A percentile compares a stretch with the other conserved stretches of the same genome.
phyloP scores from a whole-genome alignment of 2,797 vertebrate species.

The Lutjanus argentimaculatus region DNA sequence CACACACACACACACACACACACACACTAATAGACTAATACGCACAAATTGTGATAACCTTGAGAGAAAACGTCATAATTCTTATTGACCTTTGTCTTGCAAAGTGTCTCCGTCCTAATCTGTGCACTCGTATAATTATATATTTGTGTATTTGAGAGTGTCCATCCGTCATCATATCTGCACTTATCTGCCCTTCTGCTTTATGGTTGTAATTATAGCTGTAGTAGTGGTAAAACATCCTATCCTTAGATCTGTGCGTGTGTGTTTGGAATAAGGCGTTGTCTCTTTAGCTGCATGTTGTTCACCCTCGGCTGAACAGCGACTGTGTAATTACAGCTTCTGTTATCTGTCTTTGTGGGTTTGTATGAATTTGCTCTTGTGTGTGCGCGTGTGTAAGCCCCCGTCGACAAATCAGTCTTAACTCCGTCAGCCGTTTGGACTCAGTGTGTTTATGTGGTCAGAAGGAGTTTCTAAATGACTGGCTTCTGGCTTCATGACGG shows the following conservation, averaged over 20 bases:
- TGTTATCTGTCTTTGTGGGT: conserved; percentile 63
- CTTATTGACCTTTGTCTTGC: conserved; percentile 56
- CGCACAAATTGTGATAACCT: conserved; percentile 49
- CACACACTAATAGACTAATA: not conserved
- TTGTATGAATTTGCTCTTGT: conserved; percentile 38
- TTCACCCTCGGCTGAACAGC: conserved; percentile 62
- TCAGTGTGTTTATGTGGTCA: conserved; percentile 29
- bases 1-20: conserved; percentile 3
- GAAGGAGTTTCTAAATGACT: conserved; percentile 46
- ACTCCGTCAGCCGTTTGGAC: conserved; percentile 39
- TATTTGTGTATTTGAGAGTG: conserved; percentile 52
- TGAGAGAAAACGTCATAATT: conserved; percentile 48
- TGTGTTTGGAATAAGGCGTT: conserved; percentile 45
- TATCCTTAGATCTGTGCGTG: conserved; percentile 51
- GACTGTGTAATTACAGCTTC: conserved; percentile 69
- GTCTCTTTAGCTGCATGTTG: conserved; percentile 42
- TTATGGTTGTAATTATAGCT: conserved; percentile 66
- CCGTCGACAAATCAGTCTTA: conserved; percentile 56
- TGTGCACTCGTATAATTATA: conserved; percentile 56
- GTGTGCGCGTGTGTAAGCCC: conserved; percentile 19
- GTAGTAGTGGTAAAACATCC: conserved; percentile 36
- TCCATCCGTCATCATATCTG: conserved; percentile 46
- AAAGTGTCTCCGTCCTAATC: conserved; percentile 39
- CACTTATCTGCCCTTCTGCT: conserved; percentile 42
- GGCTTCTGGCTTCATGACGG: conserved; percentile 26